Percentiles rank a stretch among this genome's conserved stretches.
Evolutionary conservation across 2,797 vertebrate genomes (phyloP).

Genomic region (Brotogeris chrysoptera): DNA sequence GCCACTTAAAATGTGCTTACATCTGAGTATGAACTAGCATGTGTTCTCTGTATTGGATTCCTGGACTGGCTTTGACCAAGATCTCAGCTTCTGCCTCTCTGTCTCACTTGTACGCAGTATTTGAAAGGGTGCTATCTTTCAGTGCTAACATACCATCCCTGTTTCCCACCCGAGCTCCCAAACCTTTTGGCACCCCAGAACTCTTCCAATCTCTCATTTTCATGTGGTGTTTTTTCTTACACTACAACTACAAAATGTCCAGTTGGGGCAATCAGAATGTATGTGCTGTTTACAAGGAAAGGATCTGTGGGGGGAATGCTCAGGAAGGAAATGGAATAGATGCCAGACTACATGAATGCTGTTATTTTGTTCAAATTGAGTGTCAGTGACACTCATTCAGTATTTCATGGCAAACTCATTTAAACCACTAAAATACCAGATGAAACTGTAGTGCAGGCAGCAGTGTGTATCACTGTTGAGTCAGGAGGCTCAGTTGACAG

Average conservation of each 20-base stretch:
- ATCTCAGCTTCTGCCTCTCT: neutral
- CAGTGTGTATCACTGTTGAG: neutral
- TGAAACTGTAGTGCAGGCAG: neutral
- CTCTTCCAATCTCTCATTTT: neutral
- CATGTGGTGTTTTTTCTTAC: neutral
- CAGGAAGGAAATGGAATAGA: neutral
- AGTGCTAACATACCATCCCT: neutral
- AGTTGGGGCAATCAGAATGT: rapidly evolving
- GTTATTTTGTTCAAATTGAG: neutral
- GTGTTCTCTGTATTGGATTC: neutral
- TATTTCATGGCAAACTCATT: neutral
- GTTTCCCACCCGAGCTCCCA: neutral
- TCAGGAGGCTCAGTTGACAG: neutral
- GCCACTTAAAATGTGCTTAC: neutral
- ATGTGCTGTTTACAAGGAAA: neutral
- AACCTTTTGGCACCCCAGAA: neutral
- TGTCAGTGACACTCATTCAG: neutral
- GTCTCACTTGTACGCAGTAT: neutral
- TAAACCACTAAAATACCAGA: neutral
- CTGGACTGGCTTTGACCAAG: neutral
- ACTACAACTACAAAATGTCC: neutral
- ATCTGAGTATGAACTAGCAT: neutral
- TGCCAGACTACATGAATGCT: neutral
- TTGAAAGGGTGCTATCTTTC: neutral
- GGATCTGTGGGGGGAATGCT: neutral